Evolutionary conservation across 2,113 vertebrate genomes (phyloP).

Genomic region (Petaurus breviceps): DNA sequence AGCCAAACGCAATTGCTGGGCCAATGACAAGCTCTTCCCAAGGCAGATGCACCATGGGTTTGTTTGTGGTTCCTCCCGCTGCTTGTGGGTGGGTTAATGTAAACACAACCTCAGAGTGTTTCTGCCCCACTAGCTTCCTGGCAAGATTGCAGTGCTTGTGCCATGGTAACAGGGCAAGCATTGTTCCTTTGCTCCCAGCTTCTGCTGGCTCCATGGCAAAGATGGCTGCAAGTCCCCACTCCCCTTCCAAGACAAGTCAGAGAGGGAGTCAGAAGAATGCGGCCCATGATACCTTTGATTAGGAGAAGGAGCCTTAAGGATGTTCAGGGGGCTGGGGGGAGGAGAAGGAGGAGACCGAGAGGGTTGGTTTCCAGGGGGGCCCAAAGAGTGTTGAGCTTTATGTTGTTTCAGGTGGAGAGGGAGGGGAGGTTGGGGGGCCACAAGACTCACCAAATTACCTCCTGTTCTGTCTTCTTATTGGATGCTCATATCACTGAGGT

Average conservation of each 20-base stretch:
- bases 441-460: background rate
- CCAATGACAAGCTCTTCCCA: background rate
- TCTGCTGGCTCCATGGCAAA: background rate
- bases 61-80: background rate
- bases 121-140: conserved; percentile 18
- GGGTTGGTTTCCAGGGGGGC: background rate
- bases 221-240: background rate
- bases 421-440: background rate
- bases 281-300: background rate
- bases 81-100: background rate
- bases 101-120: background rate
- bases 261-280: too few relatives aligned
- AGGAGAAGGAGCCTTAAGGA: background rate
- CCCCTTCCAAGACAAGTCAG: background rate
- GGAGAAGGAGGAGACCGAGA: background rate
- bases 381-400: background rate
- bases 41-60: background rate
- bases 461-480: background rate
- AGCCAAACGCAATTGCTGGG: background rate
- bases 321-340: background rate
- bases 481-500: background rate
- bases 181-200: background rate
- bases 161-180: background rate
- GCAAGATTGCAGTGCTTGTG: background rate
- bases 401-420: background rate